A percentile compares a stretch with the other conserved stretches of the same genome.
These are phyloP conservation scores for Phyto melanocephala DNA, from an alignment of 2,888 invertebrate species.

Conservation along the genomic window DNA sequence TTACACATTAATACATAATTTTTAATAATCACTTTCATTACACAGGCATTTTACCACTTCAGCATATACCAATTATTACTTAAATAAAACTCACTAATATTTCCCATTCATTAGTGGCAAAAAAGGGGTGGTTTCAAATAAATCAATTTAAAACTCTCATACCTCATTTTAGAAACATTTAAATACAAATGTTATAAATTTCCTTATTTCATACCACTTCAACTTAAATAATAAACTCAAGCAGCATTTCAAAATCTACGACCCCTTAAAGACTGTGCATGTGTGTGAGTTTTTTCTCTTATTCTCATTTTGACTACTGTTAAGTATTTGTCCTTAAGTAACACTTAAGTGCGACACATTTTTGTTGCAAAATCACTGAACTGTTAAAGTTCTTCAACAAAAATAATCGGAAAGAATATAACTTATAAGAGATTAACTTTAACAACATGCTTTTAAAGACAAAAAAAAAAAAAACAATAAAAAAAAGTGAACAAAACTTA, in stretches of 20 bases:
- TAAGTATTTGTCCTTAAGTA: slow-evolving; percentile 46
- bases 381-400: slow-evolving; percentile 43
- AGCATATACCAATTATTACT: background rate
- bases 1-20: background rate
- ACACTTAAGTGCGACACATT: slow-evolving; percentile 35
- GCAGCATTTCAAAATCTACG: slow-evolving; percentile 2
- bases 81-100: slow-evolving; percentile 2
- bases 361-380: slow-evolving; percentile 57
- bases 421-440: slow-evolving; percentile 59
- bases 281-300: slow-evolving; percentile 26
- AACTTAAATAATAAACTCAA: background rate
- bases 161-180: slow-evolving; percentile 21
- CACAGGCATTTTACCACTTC: background rate
- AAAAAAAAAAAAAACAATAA: background rate
- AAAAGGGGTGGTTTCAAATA: slow-evolving; percentile 52
- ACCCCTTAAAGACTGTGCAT: slow-evolving; percentile 42
- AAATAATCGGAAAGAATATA: slow-evolving; percentile 20
- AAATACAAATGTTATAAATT: slow-evolving; percentile 54
- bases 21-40: slow-evolving; percentile 1
- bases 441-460: slow-evolving; percentile 53
- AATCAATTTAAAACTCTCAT: slow-evolving; percentile 49
- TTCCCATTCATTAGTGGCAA: slow-evolving; percentile 17
- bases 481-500: slow-evolving; percentile 55
- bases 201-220: background rate
- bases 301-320: background rate